Evolutionary conservation across 2,888 invertebrate genomes (phyloP), one percentile per base, ranked within the genome.

Genomic region (Panopea generosa): DNA sequence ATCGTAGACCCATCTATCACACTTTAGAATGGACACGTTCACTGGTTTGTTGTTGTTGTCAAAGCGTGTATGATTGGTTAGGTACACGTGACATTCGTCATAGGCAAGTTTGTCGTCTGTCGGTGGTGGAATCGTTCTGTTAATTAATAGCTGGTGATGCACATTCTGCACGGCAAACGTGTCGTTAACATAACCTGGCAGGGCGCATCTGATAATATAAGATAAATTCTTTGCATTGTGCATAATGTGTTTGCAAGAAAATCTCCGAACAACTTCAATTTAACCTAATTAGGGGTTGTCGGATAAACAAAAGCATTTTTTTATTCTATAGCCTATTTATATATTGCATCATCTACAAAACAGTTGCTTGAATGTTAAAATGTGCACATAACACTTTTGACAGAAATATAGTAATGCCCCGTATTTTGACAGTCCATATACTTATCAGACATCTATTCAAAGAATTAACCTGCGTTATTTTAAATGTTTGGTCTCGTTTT

Each of bases 161-260:
- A 65, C 60, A 53, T 50, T 63, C 47, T 85, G 84, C n/a, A 85
- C 59, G 6, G 57, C 71, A 50, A 82, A 89, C 2, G 86, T 87
- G 73, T 89, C 89, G 55, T 87, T 87, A 0, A 71, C 52, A 11
- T 77, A 79, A 0, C 77, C 81, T 7, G 87, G 87, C 3, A 88
- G 65, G 6, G 81, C 78, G 56, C 88, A 88, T 38, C 88, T 88
- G 43, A 11, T 27, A 27, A 29, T n/a, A 55, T 29, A 56, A 6
- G 7, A 40, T 40, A n/a, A n/a, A n/a, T n/a, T n/a, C n/a, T n/a
- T n/a, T n/a, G n/a, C n/a, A n/a, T n/a, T n/a, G n/a, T n/a, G n/a
- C n/a, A n/a, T n/a, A n/a, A n/a, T n/a, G n/a, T n/a, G n/a, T n/a
- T n/a, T n/a, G n/a, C n/a, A n/a, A n/a, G n/a, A n/a, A n/a, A n/a